Base-by-base conservation (phyloP, 2,888 invertebrate genomes). In the Elegia similella region DNA sequence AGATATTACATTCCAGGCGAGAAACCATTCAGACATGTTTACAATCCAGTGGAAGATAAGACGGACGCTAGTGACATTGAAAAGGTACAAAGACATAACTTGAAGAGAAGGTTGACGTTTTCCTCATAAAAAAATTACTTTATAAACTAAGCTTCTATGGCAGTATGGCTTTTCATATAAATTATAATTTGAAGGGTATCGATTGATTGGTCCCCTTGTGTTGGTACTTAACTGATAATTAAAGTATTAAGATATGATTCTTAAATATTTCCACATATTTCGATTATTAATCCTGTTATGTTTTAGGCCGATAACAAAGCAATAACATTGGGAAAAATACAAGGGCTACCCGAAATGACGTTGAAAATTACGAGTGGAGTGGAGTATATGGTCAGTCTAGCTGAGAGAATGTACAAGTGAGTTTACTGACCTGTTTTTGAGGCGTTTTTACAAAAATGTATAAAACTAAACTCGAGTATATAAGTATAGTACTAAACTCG, bases 361-460 rank as follows among this genome's bases (percentile, higher is more conserved):
- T 30, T 85, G 0, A 78, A 70, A 1, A 84, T 89, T 12, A 84
- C 83, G 7, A 69, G 75, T 30, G 79, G 80, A 42, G 81, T 87
- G 15, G 86, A 88, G 55, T 88, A 80, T 62, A 65, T 84, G 50
- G 80, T 76, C 2, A 82, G 85, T 2, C 62, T 81, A 50, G 69
- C 74, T 43, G 88, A 89, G 70, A 80, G 84, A 72, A 34, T 86
- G 6, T 69, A 75, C 32, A 88, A 89, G 89, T 90, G 67, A 80
- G 83, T 77, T 23, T 23, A 23, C 23, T 23, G 2, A 23, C n/a
- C n/a, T n/a, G n/a, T n/a, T n/a, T n/a, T n/a, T n/a, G n/a, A n/a
- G n/a, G n/a, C n/a, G n/a, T n/a, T n/a, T n/a, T n/a, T n/a, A n/a
- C n/a, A n/a, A n/a, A n/a, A n/a, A n/a, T n/a, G n/a, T n/a, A n/a